These are phyloP conservation scores for Ibycter americanus DNA, from an alignment of 2,797 vertebrate genomes.

Conservation along the genomic window DNA sequence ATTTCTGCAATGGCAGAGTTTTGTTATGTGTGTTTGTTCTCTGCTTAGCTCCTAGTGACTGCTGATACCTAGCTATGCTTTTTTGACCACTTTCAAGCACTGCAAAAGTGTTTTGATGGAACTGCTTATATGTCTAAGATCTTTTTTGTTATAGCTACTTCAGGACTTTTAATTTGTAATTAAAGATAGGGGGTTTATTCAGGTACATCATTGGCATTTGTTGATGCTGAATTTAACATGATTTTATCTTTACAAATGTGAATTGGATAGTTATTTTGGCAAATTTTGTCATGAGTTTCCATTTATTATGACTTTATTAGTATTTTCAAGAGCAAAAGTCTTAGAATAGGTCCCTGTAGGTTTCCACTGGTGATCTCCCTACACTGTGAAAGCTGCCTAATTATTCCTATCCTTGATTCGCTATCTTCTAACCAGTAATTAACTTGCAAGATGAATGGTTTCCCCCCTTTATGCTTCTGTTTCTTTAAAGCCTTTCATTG, in stretches of 20 bases:
- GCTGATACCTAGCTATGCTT: rapidly evolving
- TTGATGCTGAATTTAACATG: background rate
- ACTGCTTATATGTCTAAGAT: background rate
- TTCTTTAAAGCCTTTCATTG: background rate
- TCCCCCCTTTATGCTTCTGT: background rate
- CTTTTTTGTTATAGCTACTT: background rate
- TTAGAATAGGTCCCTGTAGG: background rate
- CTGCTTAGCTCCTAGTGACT: background rate
- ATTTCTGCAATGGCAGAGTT: background rate
- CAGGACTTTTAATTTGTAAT: background rate
- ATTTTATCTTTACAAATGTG: background rate
- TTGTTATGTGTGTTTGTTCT: background rate
- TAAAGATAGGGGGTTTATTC: background rate
- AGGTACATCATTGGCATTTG: background rate
- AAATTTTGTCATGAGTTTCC: background rate
- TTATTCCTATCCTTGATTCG: background rate
- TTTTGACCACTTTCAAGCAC: background rate
- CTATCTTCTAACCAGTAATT: background rate
- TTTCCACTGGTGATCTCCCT: background rate
- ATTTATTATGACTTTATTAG: background rate
- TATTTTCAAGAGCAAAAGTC: background rate
- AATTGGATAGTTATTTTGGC: background rate
- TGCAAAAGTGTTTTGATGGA: background rate
- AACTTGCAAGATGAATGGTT: background rate
- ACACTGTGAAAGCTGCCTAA: background rate